These are phyloP conservation scores for Stegostoma tigrinum DNA, from an alignment of 2,113 vertebrate species.

Conservation along the genomic window DNA sequence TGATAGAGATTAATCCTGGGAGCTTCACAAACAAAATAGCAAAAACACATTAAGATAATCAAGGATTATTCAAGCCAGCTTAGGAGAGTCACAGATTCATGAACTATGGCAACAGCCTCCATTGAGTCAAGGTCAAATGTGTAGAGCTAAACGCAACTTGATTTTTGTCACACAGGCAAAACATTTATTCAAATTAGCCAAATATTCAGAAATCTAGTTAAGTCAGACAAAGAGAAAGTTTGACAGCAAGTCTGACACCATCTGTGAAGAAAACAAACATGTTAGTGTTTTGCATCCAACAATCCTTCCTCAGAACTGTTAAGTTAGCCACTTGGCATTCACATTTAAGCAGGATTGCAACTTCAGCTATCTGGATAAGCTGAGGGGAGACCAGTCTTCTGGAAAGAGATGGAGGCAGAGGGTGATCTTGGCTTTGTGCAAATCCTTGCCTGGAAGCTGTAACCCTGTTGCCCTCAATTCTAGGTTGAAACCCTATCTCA, in stretches of 20 bases:
- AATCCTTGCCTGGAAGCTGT: too few relatives aligned
- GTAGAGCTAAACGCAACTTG: not conserved
- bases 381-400: not conserved
- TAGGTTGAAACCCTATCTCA: too few relatives aligned
- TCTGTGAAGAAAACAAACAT: too few relatives aligned
- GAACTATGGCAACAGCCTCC: not conserved
- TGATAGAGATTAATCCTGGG: not conserved
- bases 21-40: not conserved
- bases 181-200: not conserved
- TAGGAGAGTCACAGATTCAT: not conserved
- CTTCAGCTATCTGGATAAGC: not conserved
- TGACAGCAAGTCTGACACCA: too few relatives aligned
- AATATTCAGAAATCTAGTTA: not conserved
- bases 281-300: too few relatives aligned
- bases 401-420: not conserved
- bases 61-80: not conserved
- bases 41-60: not conserved
- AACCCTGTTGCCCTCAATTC: too few relatives aligned
- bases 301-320: not conserved
- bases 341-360: not conserved
- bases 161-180: not conserved
- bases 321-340: not conserved
- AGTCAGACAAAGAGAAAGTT: too few relatives aligned
- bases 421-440: not conserved
- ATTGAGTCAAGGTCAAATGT: not conserved